These are phyloP conservation scores for Heliconius nattereri DNA, from an alignment of 1,140 invertebrate species.

Conservation along the genomic window DNA sequence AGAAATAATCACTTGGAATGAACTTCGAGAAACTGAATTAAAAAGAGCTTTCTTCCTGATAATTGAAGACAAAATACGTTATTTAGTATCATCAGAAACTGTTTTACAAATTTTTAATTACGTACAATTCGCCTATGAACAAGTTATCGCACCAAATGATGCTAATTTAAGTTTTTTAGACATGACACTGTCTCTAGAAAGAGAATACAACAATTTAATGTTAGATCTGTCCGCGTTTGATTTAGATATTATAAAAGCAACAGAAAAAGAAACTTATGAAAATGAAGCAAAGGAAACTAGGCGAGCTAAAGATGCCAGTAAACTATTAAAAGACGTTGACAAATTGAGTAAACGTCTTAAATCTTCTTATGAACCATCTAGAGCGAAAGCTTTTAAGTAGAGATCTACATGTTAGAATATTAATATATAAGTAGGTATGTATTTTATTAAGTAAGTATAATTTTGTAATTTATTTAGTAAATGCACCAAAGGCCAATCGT, in stretches of 20 bases:
- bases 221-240: conserved; percentile 82
- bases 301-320: conserved; percentile 82
- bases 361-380: conserved; percentile 77
- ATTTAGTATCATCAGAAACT: conserved; percentile 81
- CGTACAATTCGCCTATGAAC: conserved; percentile 85
- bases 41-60: conserved; percentile 65
- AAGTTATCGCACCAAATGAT: conserved; percentile 81
- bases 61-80: conserved; percentile 60
- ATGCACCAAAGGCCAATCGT: no score
- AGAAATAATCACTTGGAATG: conserved; percentile 57
- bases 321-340: conserved; percentile 82
- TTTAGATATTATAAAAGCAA: conserved; percentile 78
- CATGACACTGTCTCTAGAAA: conserved; percentile 84
- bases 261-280: conserved; percentile 83
- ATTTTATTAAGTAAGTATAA: no score
- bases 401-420: no score
- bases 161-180: conserved; percentile 81
- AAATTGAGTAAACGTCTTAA: conserved; percentile 77
- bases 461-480: no score
- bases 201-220: conserved; percentile 81
- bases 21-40: conserved; percentile 60
- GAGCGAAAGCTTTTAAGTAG: conserved; percentile 15
- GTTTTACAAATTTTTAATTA: conserved; percentile 83
- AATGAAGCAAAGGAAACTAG: conserved; percentile 81
- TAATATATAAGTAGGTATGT: no score